Base-by-base conservation (phyloP, 2,888 invertebrate species). In the Mythimna impura region DNA sequence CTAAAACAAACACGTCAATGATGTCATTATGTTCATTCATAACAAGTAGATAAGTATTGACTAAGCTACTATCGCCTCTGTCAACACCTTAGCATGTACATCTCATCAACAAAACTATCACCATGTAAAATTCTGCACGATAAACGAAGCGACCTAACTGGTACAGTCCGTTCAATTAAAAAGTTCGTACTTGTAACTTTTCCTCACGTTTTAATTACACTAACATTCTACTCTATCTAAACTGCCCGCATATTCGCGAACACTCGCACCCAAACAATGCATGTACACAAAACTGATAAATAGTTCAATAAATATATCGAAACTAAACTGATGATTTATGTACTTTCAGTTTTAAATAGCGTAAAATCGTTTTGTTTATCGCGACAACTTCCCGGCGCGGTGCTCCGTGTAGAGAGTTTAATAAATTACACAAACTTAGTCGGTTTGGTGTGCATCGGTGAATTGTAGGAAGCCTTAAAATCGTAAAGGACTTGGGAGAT, bases 371-470 rank as follows among this genome's bases (percentile, higher is more conserved):
- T 66, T 61, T 80, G 71, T 84, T 81, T 66, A 71, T 65, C 62
- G 82, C 30, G 22, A 66, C 47, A 67, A 65, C 63, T 80, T 17
- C 25, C 20, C 58, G 52, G 50, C 30, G 47, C n/a, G 47, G 7
- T 20, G 54, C 17, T n/a, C 55, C 57, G 66, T 58, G 72, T 69
- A 69, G 58, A 25, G 63, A 71, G 76, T 81, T 81, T 77, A 72
- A 84, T 84, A 81, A 76, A 84, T 84, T 71, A 77, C 60, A 61
- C 58, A 52, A 81, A 84, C 77, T 81, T 84, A 52, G 40, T 71
- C 85, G 60, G 22, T 64, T 60, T 57, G 64, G 66, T 34, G 55
- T 82, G 82, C 71, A 81, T 84, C 66, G 66, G 68, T 76, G 22
- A 69, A 76, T 62, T 62, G 60, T 69, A 69, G 47, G 64, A 64